Percentiles rank a stretch among this genome's conserved stretches.
Evolutionary conservation across 2,888 invertebrate genomes (phyloP).

Genomic region (Folsomia manolachei): DNA sequence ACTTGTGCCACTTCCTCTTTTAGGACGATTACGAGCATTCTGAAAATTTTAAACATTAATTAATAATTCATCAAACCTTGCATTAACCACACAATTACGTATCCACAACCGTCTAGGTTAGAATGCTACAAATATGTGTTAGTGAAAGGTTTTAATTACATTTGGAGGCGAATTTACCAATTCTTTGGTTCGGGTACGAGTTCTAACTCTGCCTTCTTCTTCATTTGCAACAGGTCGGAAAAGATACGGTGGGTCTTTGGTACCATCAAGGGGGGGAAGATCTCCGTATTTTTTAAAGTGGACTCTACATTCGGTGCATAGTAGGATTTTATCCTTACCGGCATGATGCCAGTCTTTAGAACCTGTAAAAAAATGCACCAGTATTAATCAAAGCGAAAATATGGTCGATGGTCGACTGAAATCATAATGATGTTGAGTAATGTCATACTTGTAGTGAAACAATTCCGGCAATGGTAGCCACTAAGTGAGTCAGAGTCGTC

Average conservation of each 20-base stretch:
- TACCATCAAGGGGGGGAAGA: constrained; percentile 59
- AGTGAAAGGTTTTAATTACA: constrained; percentile 33
- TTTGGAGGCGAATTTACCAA: constrained; percentile 56
- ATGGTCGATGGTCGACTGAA: constrained; percentile 27
- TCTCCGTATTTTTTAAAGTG: constrained; percentile 76
- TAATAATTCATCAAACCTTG: not conserved
- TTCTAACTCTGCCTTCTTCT: constrained; percentile 85
- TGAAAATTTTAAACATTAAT: constrained; percentile 12
- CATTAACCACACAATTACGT: no score
- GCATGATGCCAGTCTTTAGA: constrained; percentile 71
- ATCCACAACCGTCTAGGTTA: no score
- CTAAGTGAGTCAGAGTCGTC: constrained; percentile 88
- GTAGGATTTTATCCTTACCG: constrained; percentile 67
- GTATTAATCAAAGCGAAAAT: no score
- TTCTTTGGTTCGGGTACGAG: constrained; percentile 71
- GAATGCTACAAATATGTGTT: not conserved
- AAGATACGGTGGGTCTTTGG: constrained; percentile 55
- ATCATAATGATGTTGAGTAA: no score
- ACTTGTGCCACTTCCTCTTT: constrained; percentile 53
- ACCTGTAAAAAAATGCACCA: constrained; percentile 57
- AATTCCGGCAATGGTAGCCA: constrained; percentile 69
- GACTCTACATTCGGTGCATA: constrained; percentile 73
- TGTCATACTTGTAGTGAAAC: constrained; percentile 71
- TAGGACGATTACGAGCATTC: constrained; percentile 51
- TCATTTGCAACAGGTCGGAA: constrained; percentile 64